Conservation (phyloP, 2,888 invertebrate species). For the Melanophora roralis region DNA sequence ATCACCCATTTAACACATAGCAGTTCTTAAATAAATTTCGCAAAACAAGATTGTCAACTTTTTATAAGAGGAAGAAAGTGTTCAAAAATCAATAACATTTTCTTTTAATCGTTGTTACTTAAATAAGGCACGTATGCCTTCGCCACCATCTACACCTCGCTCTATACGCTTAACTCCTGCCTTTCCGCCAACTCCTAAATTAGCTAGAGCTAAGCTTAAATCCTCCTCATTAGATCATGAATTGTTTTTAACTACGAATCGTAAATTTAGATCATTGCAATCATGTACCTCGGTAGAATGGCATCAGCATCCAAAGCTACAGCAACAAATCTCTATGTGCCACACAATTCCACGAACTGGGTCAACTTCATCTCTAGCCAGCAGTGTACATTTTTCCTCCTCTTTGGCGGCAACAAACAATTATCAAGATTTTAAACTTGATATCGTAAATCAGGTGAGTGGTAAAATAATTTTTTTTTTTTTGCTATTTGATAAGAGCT, state of each 20-base stretch:
- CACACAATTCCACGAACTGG: slow-evolving; percentile 70
- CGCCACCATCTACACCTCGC: slow-evolving; percentile 58
- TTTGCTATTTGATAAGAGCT: slow-evolving; percentile 33
- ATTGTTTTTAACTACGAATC: slow-evolving; percentile 68
- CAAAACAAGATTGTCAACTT: not conserved
- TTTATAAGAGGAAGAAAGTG: not conserved
- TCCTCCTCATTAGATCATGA: slow-evolving; percentile 73
- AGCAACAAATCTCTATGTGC: slow-evolving; percentile 57
- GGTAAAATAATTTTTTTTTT: not conserved
- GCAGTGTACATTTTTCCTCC: slow-evolving; percentile 66
- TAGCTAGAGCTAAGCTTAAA: slow-evolving; percentile 67
- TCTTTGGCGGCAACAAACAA: slow-evolving; percentile 68
- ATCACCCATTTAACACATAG: not conserved
- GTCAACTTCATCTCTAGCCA: slow-evolving; percentile 72
- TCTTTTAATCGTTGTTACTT: not conserved
- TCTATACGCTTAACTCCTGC: slow-evolving; percentile 55
- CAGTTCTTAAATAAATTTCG: not conserved
- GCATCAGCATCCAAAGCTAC: slow-evolving; percentile 62
- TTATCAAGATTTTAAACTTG: slow-evolving; percentile 75
- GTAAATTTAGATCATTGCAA: slow-evolving; percentile 62
- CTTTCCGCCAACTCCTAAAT: slow-evolving; percentile 53
- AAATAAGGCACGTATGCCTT: slow-evolving; percentile 56
- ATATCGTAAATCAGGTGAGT: slow-evolving; percentile 76
- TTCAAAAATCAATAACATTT: not conserved
- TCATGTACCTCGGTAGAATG: slow-evolving; percentile 64